Percentiles rank a stretch among this genome's conserved stretches.
phyloP scores from a whole-genome alignment of 2,888 invertebrate genomes.

The Pilophorus perplexus region DNA sequence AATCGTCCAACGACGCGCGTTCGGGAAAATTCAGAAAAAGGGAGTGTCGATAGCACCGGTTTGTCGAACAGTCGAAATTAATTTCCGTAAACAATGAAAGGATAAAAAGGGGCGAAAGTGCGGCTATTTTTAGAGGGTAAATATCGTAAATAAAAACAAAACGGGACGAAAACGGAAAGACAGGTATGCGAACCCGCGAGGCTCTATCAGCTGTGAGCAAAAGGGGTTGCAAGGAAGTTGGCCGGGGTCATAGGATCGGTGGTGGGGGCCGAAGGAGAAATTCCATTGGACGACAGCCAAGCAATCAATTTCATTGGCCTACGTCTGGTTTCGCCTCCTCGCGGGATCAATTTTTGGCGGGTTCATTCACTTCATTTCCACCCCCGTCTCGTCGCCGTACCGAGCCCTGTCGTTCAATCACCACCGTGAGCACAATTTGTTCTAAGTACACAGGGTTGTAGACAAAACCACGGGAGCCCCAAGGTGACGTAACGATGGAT shows the following conservation, averaged over 20 bases:
- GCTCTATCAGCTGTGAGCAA: slow-evolving; percentile 22
- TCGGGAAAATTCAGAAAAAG: too few relatives aligned
- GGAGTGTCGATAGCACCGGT: too few relatives aligned
- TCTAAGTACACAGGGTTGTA: too few relatives aligned
- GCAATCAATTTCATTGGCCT: slow-evolving; percentile 25
- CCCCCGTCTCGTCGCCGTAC: too few relatives aligned
- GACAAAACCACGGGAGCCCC: too few relatives aligned
- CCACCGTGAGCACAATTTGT: too few relatives aligned
- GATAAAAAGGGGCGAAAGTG: too few relatives aligned
- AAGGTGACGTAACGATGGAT: too few relatives aligned
- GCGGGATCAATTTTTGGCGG: slow-evolving; percentile 27
- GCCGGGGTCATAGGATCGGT: slow-evolving; percentile 1
- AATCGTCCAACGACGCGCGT: not conserved
- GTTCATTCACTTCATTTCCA: slow-evolving; percentile 9
- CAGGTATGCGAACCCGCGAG: slow-evolving; percentile 15
- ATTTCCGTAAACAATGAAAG: too few relatives aligned
- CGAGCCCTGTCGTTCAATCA: too few relatives aligned
- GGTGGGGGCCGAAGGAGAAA: not conserved
- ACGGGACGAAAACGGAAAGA: slow-evolving; percentile 11
- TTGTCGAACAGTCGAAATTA: too few relatives aligned
- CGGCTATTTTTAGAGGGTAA: too few relatives aligned
- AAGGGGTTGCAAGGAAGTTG: slow-evolving; percentile 18
- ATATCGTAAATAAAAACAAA: slow-evolving; percentile 22
- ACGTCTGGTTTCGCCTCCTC: not conserved
- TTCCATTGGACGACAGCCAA: slow-evolving; percentile 8